Percentiles rank a stretch among this genome's conserved stretches.
Evolutionary conservation across 1,140 invertebrate genomes (phyloP).

Genomic region (Phymastichus coffea): DNA sequence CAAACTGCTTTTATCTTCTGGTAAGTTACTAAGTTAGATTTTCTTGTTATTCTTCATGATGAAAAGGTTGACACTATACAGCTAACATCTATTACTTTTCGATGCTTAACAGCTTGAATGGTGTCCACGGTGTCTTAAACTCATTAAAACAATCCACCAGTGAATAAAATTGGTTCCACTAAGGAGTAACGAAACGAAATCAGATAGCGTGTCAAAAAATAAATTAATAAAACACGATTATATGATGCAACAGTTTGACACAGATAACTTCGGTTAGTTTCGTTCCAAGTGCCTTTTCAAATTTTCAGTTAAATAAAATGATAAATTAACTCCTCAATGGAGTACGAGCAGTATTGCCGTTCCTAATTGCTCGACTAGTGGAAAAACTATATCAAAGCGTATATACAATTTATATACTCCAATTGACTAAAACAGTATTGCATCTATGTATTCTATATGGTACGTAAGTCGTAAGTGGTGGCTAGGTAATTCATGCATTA

Average conservation of each 20-base stretch:
- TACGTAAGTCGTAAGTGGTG: too few species aligned
- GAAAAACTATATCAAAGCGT: slow-evolving; percentile 3
- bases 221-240: not conserved
- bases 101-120: too few species aligned
- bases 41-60: too few species aligned
- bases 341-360: slow-evolving; percentile 8
- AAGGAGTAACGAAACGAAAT: not conserved
- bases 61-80: too few species aligned
- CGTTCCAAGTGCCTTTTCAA: slow-evolving; percentile 38
- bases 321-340: not conserved
- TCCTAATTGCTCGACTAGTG: slow-evolving; percentile 11
- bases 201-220: not conserved
- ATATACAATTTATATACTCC: slow-evolving; percentile 5
- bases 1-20: too few species aligned
- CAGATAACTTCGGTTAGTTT: slow-evolving; percentile 23
- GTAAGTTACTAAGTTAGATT: too few species aligned
- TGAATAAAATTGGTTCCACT: not conserved
- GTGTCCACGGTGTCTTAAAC: too few species aligned
- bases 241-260: not conserved
- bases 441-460: slow-evolving; percentile 9
- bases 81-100: too few species aligned
- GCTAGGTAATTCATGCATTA: too few species aligned
- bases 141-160: not conserved
- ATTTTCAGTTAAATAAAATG: slow-evolving; percentile 24
- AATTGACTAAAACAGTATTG: not conserved